These are phyloP conservation scores for Clarias laeviceps DNA, from an alignment of 2,797 vertebrate species.

Conservation along the genomic window DNA sequence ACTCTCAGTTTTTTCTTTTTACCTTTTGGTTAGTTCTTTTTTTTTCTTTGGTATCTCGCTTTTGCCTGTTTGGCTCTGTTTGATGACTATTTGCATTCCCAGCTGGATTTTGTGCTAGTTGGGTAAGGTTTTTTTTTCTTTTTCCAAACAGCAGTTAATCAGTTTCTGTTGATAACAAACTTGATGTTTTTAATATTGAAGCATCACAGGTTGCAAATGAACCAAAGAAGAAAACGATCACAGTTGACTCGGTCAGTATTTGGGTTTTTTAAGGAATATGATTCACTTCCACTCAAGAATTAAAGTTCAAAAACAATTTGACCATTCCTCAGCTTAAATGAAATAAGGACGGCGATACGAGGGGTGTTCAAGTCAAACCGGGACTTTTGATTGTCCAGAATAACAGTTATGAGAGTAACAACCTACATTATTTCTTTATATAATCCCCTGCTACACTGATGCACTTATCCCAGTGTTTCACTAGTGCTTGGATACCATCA, in stretches of 20 bases:
- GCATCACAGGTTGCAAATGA: constrained; percentile 8
- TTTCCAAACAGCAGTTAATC: constrained; percentile 26
- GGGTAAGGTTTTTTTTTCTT: constrained; percentile 32
- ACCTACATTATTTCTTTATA: too few relatives aligned
- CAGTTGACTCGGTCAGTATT: constrained; percentile 1
- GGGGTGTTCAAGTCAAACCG: too few relatives aligned
- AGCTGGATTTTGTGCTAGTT: constrained; percentile 42
- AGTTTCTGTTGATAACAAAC: constrained; percentile 14
- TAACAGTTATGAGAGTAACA: too few relatives aligned
- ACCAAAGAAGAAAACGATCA: neutral
- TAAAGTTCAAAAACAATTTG: too few relatives aligned
- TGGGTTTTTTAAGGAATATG: neutral
- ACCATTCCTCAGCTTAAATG: neutral
- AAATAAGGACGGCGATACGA: too few relatives aligned
- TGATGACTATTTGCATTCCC: constrained; percentile 53
- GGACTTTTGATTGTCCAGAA: too few relatives aligned
- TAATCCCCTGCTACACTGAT: too few relatives aligned
- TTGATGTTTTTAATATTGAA: constrained; percentile 10
- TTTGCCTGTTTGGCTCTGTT: constrained; percentile 54
- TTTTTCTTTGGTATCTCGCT: constrained; percentile 29
- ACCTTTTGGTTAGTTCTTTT: constrained; percentile 62
- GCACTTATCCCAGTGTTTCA: too few relatives aligned
- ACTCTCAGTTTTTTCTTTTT: constrained; percentile 60
- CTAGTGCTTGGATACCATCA: too few relatives aligned
- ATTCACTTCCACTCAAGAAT: neutral